Evolutionary conservation across 2,797 vertebrate genomes (phyloP).

Genomic region (Heliangelus exortis): DNA sequence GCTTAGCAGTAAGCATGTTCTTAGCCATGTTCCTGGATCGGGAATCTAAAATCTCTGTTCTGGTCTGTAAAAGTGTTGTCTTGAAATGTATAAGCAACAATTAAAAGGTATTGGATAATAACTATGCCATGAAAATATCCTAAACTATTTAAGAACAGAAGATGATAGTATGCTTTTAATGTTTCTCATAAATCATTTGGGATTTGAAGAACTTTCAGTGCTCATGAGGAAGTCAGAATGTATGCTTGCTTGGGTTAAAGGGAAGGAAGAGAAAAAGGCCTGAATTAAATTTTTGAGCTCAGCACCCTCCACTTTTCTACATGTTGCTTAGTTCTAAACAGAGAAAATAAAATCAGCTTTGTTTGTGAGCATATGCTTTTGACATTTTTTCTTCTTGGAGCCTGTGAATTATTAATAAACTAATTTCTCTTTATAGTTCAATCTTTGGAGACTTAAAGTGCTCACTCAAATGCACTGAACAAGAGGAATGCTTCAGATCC

Average conservation of each 20-base stretch:
- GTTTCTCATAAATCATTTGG: constrained; percentile 76
- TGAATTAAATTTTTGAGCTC: constrained; percentile 77
- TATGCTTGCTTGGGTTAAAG: constrained; percentile 76
- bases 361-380: constrained; percentile 80
- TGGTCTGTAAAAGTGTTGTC: constrained; percentile 56
- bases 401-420: constrained; percentile 86
- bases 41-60: constrained; percentile 30
- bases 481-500: constrained; percentile 76
- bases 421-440: constrained; percentile 87
- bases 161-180: constrained; percentile 79
- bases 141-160: constrained; percentile 77
- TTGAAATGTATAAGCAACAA: constrained; percentile 74
- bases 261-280: constrained; percentile 66
- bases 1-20: not conserved
- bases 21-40: not conserved
- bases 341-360: constrained; percentile 82
- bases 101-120: constrained; percentile 80
- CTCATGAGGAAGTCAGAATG: constrained; percentile 70
- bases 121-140: constrained; percentile 78
- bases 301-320: constrained; percentile 56
- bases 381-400: constrained; percentile 80
- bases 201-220: constrained; percentile 79
- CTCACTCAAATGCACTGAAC: constrained; percentile 78
- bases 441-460: constrained; percentile 84
- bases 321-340: constrained; percentile 73